A percentile compares a stretch with the other conserved stretches of the same genome.
Conservation (phyloP, 2,797 vertebrate genomes). For the Dicrostonyx torquatus region DNA sequence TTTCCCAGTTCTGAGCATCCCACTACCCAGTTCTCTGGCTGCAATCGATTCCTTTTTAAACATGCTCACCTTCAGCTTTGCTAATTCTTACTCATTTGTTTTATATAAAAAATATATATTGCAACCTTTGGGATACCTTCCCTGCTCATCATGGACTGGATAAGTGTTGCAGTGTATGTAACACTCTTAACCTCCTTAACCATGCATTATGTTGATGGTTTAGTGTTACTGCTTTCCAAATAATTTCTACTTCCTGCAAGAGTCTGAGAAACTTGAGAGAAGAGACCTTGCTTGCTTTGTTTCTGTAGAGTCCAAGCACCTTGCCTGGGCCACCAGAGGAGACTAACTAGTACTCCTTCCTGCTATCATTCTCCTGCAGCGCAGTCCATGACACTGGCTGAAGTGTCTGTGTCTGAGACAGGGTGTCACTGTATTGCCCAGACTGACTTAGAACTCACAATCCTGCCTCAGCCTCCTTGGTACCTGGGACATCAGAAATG, state of each 20-base stretch:
- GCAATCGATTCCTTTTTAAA: background rate
- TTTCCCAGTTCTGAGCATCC: background rate
- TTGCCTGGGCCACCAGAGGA: background rate
- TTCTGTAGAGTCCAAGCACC: background rate
- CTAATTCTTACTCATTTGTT: constrained; percentile 15
- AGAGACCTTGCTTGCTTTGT: background rate
- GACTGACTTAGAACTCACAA: background rate
- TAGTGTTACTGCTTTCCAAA: background rate
- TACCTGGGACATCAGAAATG: background rate
- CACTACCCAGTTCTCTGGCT: background rate
- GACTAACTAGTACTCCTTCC: background rate
- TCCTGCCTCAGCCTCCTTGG: background rate
- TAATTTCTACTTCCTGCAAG: background rate
- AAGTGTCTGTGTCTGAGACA: background rate
- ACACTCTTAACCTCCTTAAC: background rate
- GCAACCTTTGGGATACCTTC: background rate
- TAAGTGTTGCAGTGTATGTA: background rate
- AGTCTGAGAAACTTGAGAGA: background rate
- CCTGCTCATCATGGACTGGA: background rate
- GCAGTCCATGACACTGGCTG: background rate
- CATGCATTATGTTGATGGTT: background rate
- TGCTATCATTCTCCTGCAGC: background rate
- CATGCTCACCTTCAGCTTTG: background rate
- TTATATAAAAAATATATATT: background rate
- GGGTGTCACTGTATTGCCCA: background rate